These are phyloP conservation scores for Octopus sinensis DNA, from an alignment of 1,140 invertebrate genomes.

Conservation along the genomic window DNA sequence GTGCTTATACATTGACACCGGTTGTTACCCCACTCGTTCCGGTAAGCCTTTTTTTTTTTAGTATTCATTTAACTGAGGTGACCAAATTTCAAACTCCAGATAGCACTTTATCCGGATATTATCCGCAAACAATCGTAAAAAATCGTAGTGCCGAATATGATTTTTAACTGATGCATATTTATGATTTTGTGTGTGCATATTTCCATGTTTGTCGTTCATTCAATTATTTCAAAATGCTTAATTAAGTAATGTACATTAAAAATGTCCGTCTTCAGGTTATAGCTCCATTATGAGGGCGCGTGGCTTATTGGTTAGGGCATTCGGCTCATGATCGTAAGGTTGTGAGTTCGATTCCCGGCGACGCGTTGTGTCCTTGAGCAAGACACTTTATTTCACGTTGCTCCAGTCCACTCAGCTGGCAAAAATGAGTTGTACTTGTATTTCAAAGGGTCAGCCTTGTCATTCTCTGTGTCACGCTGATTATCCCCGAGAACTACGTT, in stretches of 20 bases:
- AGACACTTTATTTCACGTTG: no score
- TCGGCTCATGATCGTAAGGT: no score
- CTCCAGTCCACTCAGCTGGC: no score
- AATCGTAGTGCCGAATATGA: background rate
- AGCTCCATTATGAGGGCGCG: background rate
- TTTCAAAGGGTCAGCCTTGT: no score
- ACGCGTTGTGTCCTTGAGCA: no score
- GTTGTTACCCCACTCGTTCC: background rate
- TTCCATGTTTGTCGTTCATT: background rate
- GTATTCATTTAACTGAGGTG: background rate
- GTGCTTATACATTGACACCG: background rate
- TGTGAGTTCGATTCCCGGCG: no score
- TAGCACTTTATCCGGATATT: background rate
- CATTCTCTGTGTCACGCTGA: no score
- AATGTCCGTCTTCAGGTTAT: background rate
- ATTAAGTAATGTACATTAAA: background rate
- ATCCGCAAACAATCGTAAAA: background rate
- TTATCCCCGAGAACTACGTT: no score
- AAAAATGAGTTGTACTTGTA: no score
- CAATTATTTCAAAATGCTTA: background rate
- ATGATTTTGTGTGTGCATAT: no score
- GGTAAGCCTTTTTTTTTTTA: background rate
- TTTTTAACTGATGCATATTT: conserved; percentile 6
- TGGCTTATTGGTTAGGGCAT: no score
- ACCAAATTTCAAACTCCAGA: background rate